Base-by-base conservation (phyloP, 2,888 invertebrate genomes). In the Fabriciana adippe region DNA sequence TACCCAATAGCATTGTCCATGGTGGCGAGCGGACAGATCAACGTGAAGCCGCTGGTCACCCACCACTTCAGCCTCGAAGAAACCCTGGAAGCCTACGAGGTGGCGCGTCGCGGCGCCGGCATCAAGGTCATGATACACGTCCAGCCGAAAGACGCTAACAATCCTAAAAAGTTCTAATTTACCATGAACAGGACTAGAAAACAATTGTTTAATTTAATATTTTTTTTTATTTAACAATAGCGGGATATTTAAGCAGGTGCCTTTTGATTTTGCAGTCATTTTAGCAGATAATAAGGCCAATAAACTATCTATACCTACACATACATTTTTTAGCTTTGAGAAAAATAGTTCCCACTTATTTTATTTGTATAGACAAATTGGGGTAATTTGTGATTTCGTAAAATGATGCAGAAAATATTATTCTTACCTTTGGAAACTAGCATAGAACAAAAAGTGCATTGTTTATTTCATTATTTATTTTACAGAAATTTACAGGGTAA, bases 111-210 rank as follows among this genome's bases (percentile, higher is more conserved):
- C 61, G 96, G 96, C 2, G 87, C 93, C 60, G 96, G 95, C 71
- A 96, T 98, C 79, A 98, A 98, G 90, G 96, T 98, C 76, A 96
- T 98, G 94, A 98, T 98, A 67, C 96, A 97, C 81, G 94, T 94
- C 1, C 93, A 94, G 76, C 93, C 94, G 0, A 77, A 89, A 8
- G 86, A 94, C 74, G 71, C 89, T 16, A 94, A 94, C 78, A 94
- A 94, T 77, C 79, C 82, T 0, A n/a, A 41, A 13, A 61, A 61
- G 3, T 61, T 61, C 15, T 61, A 61, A 41, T 16, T 60, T 18
- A 15, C n/a, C 15, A 11, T 55, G n/a, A 51, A 53, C 13, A 53
- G 11, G 11, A 41, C 35, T 41, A 41, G 35, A 8, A 41, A 41
- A 2, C 35, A 41, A 41, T 31, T 35, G 8, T 35, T 11, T 35